A percentile compares a stretch with the other conserved stretches of the same genome.
Conservation (phyloP, 2,888 invertebrate species). For the Falcaria lacertinaria region DNA sequence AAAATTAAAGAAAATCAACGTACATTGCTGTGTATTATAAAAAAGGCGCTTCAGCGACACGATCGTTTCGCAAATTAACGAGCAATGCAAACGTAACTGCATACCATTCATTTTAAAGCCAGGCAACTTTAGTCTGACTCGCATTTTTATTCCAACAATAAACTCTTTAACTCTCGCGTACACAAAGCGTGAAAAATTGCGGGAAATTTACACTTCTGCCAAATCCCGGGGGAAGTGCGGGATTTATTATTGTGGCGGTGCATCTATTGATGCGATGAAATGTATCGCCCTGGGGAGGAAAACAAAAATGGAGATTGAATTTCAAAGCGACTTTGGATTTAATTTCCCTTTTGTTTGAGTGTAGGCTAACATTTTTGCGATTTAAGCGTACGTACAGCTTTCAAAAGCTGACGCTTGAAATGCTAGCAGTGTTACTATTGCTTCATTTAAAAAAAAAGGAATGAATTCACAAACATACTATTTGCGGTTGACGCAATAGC, state of each 20-base stretch:
- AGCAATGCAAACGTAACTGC: neutral
- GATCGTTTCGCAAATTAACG: neutral
- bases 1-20: neutral
- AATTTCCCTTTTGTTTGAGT: too few relatives aligned
- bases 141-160: slow-evolving; percentile 1
- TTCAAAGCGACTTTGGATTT: neutral
- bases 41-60: neutral
- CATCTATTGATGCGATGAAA: neutral
- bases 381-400: too few relatives aligned
- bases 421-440: too few relatives aligned
- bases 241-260: neutral
- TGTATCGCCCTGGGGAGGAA: neutral
- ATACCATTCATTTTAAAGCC: neutral
- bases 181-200: neutral
- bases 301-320: neutral
- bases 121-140: neutral
- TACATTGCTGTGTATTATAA: neutral
- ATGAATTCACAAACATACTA: too few relatives aligned
- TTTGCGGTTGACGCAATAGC: too few relatives aligned
- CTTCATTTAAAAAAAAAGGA: too few relatives aligned
- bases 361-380: too few relatives aligned
- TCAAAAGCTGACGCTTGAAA: too few relatives aligned
- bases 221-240: neutral
- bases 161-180: neutral
- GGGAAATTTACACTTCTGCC: neutral